phyloP scores from a whole-genome alignment of 2,113 vertebrate species.

The Naja naja region DNA sequence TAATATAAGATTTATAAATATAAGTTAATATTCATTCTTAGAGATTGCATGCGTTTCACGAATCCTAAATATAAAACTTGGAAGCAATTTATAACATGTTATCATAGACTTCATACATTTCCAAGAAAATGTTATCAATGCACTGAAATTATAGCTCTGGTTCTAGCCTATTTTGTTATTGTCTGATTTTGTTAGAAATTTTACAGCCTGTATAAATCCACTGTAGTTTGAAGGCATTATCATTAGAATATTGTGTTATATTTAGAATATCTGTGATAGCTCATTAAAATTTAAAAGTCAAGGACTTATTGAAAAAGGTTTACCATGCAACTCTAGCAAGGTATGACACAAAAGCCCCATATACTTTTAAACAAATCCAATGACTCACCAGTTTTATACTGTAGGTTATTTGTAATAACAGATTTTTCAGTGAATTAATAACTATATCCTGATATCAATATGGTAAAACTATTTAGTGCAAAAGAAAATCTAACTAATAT shows the following conservation, averaged over 20 bases:
- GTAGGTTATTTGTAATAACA: neutral
- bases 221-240: neutral
- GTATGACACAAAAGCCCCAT: neutral
- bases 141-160: neutral
- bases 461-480: neutral
- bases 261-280: neutral
- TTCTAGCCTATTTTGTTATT: neutral
- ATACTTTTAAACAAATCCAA: neutral
- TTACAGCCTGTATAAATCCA: neutral
- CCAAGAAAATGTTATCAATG: neutral
- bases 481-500: neutral
- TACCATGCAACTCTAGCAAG: neutral
- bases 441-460: neutral
- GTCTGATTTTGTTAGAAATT: neutral
- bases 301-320: neutral
- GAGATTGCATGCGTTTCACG: neutral
- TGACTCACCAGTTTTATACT: neutral
- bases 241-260: neutral
- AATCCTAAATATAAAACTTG: neutral
- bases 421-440: neutral
- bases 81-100: neutral
- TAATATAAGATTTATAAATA: too few relatives aligned
- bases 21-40: neutral
- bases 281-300: neutral
- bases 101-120: neutral